A percentile compares a stretch with the other conserved stretches of the same genome.
These are phyloP conservation scores for Sclerurus mexicanus DNA, from an alignment of 2,113 vertebrate species.

Conservation along the genomic window DNA sequence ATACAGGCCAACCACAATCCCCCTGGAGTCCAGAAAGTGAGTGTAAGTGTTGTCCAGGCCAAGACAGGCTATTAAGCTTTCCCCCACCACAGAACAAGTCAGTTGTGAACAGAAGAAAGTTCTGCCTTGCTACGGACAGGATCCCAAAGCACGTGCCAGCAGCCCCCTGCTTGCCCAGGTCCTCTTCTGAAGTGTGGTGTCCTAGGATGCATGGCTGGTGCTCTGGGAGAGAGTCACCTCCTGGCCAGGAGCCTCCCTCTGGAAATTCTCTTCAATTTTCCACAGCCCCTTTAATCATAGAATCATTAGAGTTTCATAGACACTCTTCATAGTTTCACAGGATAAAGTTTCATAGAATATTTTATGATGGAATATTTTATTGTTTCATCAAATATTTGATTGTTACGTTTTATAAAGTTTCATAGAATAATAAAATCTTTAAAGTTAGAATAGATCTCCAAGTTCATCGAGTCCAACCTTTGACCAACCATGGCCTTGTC, in stretches of 20 bases:
- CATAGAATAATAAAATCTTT: not conserved
- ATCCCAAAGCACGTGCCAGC: not conserved
- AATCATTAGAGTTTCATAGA: not conserved
- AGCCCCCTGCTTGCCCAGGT: not conserved
- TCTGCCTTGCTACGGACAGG: not conserved
- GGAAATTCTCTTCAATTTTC: not conserved
- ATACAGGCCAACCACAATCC: conserved; percentile 66
- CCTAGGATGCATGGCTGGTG: not conserved
- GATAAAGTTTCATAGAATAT: not conserved
- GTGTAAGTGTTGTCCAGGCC: conserved; percentile 15
- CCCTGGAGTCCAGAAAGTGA: conserved; percentile 54
- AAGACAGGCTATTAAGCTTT: conserved; percentile 47
- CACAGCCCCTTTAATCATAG: not conserved
- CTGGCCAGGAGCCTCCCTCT: not conserved
- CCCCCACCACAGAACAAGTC: not conserved
- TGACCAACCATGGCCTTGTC: not conserved
- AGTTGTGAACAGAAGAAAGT: not conserved
- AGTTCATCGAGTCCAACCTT: accelerated
- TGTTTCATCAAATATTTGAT: not conserved
- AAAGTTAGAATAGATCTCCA: not conserved
- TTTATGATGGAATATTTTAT: not conserved
- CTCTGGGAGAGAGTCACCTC: not conserved
- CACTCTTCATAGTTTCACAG: not conserved
- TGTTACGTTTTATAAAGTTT: not conserved
- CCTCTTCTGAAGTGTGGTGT: not conserved